These are phyloP conservation scores for Frankliniella fusca DNA, from an alignment of 2,888 invertebrate genomes.

Conservation along the genomic window DNA sequence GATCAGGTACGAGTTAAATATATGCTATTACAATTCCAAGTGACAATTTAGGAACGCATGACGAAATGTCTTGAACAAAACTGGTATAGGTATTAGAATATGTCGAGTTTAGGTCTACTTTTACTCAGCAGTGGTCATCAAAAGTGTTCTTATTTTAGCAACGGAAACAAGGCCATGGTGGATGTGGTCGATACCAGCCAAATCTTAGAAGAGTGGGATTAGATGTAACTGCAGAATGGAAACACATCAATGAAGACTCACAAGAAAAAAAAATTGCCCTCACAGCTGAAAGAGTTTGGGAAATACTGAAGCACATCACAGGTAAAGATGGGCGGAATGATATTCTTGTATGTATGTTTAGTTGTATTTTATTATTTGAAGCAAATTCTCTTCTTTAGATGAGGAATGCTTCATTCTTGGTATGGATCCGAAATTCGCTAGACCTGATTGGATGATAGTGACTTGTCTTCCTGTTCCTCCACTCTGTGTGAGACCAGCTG, in stretches of 20 bases:
- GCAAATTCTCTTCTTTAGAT: conserved; percentile 55
- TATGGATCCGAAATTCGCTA: conserved; percentile 95
- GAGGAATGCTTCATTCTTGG: conserved; percentile 91
- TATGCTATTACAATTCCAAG: not conserved
- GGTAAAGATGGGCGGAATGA: conserved; percentile 45
- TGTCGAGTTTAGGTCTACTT: not conserved
- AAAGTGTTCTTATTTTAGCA: conserved; percentile 40
- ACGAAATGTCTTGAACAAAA: too few species aligned
- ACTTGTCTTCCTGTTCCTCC: conserved; percentile 98
- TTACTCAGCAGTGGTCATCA: not conserved
- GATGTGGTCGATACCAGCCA: conserved; percentile 97
- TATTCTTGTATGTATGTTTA: not conserved
- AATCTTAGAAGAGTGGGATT: conserved; percentile 83
- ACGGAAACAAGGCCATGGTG: conserved; percentile 77
- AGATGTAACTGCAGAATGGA: conserved; percentile 97
- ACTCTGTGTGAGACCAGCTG: conserved; percentile 91
- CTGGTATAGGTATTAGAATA: not conserved
- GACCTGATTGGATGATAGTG: conserved; percentile 99
- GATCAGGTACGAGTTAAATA: conserved; percentile 37
- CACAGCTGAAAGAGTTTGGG: conserved; percentile 94
- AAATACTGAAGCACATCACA: conserved; percentile 90
- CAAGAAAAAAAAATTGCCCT: conserved; percentile 93
- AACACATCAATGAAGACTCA: conserved; percentile 95
- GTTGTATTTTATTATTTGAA: not conserved
- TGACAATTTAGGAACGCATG: not conserved